phyloP scores from a whole-genome alignment of 2,113 vertebrate species.

The Amblyopsis rosae region DNA sequence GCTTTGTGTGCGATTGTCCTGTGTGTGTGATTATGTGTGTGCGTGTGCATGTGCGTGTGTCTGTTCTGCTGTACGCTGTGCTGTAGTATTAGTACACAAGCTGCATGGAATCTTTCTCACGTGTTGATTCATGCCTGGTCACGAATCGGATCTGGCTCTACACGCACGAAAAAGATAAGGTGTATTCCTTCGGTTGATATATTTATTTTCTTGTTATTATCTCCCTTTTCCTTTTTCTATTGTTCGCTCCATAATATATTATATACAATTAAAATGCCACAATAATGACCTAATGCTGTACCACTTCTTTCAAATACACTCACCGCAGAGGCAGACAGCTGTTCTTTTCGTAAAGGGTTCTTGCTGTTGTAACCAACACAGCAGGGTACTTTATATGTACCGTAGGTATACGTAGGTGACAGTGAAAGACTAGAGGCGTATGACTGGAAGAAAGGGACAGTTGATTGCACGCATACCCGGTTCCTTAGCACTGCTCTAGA shows the following conservation, averaged over 20 bases:
- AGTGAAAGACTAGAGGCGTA: too few relatives aligned
- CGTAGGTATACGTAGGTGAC: too few relatives aligned
- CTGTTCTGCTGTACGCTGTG: background rate
- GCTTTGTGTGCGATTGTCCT: constrained; percentile 21
- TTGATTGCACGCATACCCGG: constrained; percentile 36
- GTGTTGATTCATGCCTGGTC: constrained; percentile 9
- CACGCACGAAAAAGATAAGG: background rate
- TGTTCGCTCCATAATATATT: background rate
- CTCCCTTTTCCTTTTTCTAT: background rate
- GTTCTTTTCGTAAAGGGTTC: too few relatives aligned
- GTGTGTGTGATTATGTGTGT: background rate
- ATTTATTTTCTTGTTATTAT: background rate
- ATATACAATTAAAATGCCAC: too few relatives aligned
- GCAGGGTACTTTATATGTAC: too few relatives aligned
- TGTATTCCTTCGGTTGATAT: background rate
- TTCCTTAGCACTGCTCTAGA: constrained; percentile 7
- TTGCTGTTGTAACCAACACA: too few relatives aligned
- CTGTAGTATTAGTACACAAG: background rate
- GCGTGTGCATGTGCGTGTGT: background rate
- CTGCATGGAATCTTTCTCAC: constrained; percentile 24
- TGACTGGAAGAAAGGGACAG: too few relatives aligned
- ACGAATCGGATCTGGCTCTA: background rate
- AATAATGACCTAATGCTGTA: background rate
- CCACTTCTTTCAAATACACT: background rate
- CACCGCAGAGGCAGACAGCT: background rate